Percentiles rank a stretch among this genome's conserved stretches.
Evolutionary conservation across 2,888 invertebrate genomes (phyloP).

Genomic region (Malacosoma neustria): DNA sequence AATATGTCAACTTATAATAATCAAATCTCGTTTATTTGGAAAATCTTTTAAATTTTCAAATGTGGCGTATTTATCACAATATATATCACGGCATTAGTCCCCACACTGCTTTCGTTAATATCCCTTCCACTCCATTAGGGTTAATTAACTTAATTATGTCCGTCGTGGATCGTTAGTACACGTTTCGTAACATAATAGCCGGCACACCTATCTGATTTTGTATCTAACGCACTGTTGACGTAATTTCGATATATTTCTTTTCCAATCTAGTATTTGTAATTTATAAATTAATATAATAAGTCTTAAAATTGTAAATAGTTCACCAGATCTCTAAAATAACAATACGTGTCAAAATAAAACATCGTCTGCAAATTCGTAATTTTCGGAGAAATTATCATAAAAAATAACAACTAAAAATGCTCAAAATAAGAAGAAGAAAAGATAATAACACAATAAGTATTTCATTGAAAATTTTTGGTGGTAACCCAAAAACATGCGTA

Average conservation of each 20-base stretch:
- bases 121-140: slow-evolving; percentile 24
- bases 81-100: slow-evolving; percentile 19
- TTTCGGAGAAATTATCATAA: too few species aligned
- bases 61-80: slow-evolving; percentile 12
- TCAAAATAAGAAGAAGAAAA: too few species aligned
- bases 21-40: background rate
- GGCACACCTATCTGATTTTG: slow-evolving; percentile 27
- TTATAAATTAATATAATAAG: too few species aligned
- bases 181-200: slow-evolving; percentile 23
- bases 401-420: too few species aligned
- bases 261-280: too few species aligned
- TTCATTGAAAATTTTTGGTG: too few species aligned
- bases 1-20: background rate
- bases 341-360: too few species aligned
- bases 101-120: slow-evolving; percentile 26
- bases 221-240: background rate
- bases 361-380: too few species aligned
- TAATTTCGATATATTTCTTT: background rate
- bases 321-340: too few species aligned
- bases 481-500: too few species aligned
- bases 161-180: slow-evolving; percentile 29
- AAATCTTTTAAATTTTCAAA: background rate
- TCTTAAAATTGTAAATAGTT: too few species aligned
- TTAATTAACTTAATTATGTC: slow-evolving; percentile 51
- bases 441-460: too few species aligned